These are phyloP conservation scores for Apantesis nais DNA, from an alignment of 2,888 invertebrate genomes.

Conservation along the genomic window DNA sequence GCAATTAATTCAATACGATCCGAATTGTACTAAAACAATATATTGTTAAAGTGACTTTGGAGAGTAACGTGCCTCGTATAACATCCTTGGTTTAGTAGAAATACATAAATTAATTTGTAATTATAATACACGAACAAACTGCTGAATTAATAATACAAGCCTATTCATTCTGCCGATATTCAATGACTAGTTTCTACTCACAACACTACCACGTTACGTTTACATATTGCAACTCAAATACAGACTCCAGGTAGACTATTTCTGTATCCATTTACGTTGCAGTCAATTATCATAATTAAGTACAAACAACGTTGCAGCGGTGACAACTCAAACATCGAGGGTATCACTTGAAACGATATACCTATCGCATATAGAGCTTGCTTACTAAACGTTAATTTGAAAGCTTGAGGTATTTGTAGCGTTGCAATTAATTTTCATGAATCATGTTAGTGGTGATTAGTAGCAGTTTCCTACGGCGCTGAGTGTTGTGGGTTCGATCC, in stretches of 20 bases:
- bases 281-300: conserved; percentile 80
- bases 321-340: conserved; percentile 70
- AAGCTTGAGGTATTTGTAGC: conserved; percentile 13
- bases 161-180: conserved; percentile 28
- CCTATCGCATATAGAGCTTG: conserved; percentile 46
- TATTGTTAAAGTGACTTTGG: neutral
- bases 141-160: conserved; percentile 18
- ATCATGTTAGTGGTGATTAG: no score
- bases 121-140: neutral
- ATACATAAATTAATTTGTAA: neutral
- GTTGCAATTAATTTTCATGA: conserved; percentile 33
- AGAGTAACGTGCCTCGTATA: neutral
- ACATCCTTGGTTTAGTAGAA: neutral
- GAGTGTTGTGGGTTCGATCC: no score
- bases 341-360: conserved; percentile 71
- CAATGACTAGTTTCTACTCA: conserved; percentile 29
- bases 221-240: conserved; percentile 48
- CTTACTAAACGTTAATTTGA: conserved; percentile 22
- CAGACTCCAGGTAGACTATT: conserved; percentile 31
- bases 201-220: conserved; percentile 32
- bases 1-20: no score
- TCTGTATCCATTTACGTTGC: conserved; percentile 57
- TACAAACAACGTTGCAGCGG: conserved; percentile 71
- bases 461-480: no score
- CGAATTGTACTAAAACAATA: neutral